Base-by-base conservation (phyloP, 2,888 invertebrate genomes). In the Scaptodrosophila latifasciaeformis region DNA sequence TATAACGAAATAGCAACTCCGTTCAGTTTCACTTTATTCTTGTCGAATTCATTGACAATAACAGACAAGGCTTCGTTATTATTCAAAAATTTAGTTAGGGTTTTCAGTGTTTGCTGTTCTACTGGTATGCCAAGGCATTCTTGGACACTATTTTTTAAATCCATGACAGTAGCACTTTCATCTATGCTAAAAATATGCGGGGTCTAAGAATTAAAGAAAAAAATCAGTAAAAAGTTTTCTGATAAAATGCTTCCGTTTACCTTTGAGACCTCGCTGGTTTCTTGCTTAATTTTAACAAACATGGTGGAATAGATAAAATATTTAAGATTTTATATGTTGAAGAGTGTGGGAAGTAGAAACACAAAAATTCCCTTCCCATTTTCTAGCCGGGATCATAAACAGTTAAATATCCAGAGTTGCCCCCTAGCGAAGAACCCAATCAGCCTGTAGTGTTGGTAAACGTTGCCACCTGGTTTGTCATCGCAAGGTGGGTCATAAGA, bases 221-320 rank as follows among this genome's bases (percentile, higher is more conserved):
- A 12, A 6, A 30, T 18, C 29, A 5, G 10, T 4, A 15, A 17
- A 27, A 6, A 5, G 27, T 9, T 27, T 6, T 6, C 27, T 5
- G 27, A 6, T 6, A 5, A 27, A 27, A 5, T 9, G 9, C 9
- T 6, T 9, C 27, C 5, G 27, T 34, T 53, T n/a, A 58, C 54
- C 12, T 42, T 34, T 0, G 39, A 19, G 15, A 19, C 24, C 7
- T 13, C 49, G 4, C 47, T n/a, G 30, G 31, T 31, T 13, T 69
- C 62, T 2, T 69, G 24, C 4, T 66, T 69, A 0, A 67, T 24
- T 51, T 67, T 69, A 0, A 69, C 55, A 43, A 59, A 66, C 66
- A 66, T 67, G 9, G 27, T 9, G 9, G 9, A 27, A 27, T 9
- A 27, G 9, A 27, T 27, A 27, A 6, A 27, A 6, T 6, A 27